These are phyloP conservation scores for Siderastrea siderea DNA, from an alignment of 92 coral and sea anemone genomes.

Conservation along the genomic window DNA sequence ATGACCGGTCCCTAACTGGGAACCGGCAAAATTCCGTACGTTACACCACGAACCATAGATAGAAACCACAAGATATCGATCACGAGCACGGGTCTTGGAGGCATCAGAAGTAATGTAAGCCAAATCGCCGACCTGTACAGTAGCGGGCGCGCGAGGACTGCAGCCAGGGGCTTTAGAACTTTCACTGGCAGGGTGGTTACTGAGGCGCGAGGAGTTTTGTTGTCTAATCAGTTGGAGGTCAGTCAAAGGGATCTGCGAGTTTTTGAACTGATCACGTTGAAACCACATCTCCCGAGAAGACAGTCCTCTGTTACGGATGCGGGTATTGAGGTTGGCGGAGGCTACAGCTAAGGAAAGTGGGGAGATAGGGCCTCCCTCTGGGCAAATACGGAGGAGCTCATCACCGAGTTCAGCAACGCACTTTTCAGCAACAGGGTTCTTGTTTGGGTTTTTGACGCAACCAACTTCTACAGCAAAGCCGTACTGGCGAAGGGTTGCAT, in stretches of 20 bases:
- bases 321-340: conserved; percentile 26
- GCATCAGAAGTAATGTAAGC: too few relatives aligned
- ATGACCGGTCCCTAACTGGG: conserved; percentile 3
- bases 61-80: not conserved
- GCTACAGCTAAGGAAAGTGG: conserved; percentile 31
- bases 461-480: conserved; percentile 40
- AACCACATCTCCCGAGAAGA: conserved; percentile 61
- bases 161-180: conserved; percentile 20
- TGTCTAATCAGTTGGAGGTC: conserved; percentile 22
- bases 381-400: conserved; percentile 5
- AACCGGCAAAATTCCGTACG: conserved; percentile 18
- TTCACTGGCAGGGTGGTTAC: conserved; percentile 48
- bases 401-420: conserved; percentile 47
- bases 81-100: not conserved
- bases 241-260: conserved; percentile 40
- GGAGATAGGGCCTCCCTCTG: conserved; percentile 20
- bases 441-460: conserved; percentile 13
- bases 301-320: conserved; percentile 55
- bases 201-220: conserved; percentile 15
- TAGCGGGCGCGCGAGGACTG: not conserved
- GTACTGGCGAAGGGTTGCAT: conserved; percentile 23
- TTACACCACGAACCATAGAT: conserved; percentile 42
- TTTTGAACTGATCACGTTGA: conserved; percentile 57
- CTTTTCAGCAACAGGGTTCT: conserved; percentile 11
- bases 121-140: not conserved